phyloP scores from a whole-genome alignment of 2,888 invertebrate species.

The Ophion ellenae region DNA sequence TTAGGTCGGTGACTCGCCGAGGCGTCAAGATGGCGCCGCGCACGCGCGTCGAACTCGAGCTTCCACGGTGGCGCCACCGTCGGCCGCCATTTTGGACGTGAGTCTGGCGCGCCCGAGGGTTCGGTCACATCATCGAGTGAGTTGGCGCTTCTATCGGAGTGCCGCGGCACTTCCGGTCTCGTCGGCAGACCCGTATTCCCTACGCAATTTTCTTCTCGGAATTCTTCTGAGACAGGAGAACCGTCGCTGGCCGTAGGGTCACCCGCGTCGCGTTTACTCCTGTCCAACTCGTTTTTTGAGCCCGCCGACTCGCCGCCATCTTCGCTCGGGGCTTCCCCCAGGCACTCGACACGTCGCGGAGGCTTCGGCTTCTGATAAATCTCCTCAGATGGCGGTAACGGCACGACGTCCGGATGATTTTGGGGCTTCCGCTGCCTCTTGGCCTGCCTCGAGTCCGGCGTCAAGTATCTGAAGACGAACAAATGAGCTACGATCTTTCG shows the following conservation, averaged over 20 bases:
- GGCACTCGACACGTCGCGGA: slow-evolving; percentile 83
- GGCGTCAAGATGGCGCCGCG: slow-evolving; percentile 17
- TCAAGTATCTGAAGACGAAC: slow-evolving; percentile 82
- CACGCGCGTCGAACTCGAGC: slow-evolving; percentile 38
- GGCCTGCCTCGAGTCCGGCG: slow-evolving; percentile 90
- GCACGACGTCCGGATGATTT: slow-evolving; percentile 88
- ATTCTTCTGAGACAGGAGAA: slow-evolving; percentile 79
- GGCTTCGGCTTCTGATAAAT: slow-evolving; percentile 88
- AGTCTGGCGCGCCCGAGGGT: background rate
- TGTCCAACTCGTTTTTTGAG: slow-evolving; percentile 89
- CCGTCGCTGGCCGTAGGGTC: slow-evolving; percentile 82
- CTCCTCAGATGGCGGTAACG: slow-evolving; percentile 87
- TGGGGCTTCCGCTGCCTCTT: slow-evolving; percentile 88
- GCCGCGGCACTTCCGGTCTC: background rate
- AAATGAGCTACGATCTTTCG: too few species aligned
- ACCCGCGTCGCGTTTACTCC: slow-evolving; percentile 84
- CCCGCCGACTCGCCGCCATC: slow-evolving; percentile 74
- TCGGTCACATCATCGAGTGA: background rate
- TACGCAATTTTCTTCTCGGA: slow-evolving; percentile 31
- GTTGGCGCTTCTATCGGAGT: background rate
- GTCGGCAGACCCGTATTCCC: slow-evolving; percentile 23
- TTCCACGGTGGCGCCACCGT: slow-evolving; percentile 41
- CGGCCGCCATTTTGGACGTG: background rate
- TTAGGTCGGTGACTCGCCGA: background rate
- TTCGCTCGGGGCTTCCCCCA: slow-evolving; percentile 64